A percentile compares a stretch with the other conserved stretches of the same genome.
phyloP scores from a whole-genome alignment of 2,888 invertebrate species.

The Coenonympha arcania region DNA sequence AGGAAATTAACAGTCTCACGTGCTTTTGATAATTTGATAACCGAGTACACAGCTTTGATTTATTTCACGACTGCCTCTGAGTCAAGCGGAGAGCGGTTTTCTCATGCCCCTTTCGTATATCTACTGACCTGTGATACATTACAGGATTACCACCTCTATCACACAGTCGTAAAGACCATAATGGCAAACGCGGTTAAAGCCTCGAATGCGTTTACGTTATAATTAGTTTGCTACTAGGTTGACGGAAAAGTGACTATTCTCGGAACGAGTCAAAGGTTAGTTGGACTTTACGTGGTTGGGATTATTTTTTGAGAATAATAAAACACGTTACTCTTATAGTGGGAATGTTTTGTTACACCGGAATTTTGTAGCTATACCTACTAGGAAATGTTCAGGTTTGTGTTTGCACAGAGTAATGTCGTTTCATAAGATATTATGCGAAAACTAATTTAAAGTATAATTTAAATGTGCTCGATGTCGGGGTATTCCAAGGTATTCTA shows the following conservation, averaged over 20 bases:
- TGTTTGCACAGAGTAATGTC: too few relatives aligned
- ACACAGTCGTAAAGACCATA: not conserved
- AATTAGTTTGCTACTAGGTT: conserved; percentile 19
- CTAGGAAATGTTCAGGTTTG: too few relatives aligned
- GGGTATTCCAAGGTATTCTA: too few relatives aligned
- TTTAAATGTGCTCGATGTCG: too few relatives aligned
- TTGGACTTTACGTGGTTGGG: not conserved
- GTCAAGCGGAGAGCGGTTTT: conserved; percentile 43
- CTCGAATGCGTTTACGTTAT: conserved; percentile 5
- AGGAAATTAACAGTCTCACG: conserved; percentile 67
- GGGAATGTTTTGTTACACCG: not conserved
- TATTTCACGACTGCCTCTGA: conserved; percentile 61
- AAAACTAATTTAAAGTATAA: too few relatives aligned
- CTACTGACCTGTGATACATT: conserved; percentile 20
- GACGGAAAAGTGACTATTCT: conserved; percentile 11
- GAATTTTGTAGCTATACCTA: not conserved
- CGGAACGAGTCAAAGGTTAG: conserved; percentile 16
- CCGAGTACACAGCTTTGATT: conserved; percentile 57
- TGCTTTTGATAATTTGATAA: conserved; percentile 73
- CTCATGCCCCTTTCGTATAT: conserved; percentile 53
- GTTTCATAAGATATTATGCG: too few relatives aligned
- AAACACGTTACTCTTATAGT: not conserved
- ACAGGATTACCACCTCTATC: conserved; percentile 7
- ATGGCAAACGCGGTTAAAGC: not conserved
- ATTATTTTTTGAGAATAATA: not conserved